Evolutionary conservation across 2,888 invertebrate genomes (phyloP), one percentile per base, ranked within the genome.

Genomic region (Endomychus coccineus): DNA sequence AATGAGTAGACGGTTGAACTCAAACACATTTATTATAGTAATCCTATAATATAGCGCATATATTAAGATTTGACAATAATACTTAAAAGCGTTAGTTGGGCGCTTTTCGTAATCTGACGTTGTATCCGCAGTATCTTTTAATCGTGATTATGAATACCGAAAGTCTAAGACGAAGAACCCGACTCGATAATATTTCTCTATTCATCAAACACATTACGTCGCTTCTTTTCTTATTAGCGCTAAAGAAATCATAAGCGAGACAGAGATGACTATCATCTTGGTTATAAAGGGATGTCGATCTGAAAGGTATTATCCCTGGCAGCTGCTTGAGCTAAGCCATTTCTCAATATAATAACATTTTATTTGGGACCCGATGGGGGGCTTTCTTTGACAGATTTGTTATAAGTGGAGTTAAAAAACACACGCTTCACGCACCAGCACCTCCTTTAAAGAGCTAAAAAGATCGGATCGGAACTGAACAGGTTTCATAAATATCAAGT

Each of bases 291-390:
- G 21, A 6, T n/a, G 45, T 40, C 48, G 48, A 50, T 48, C 51
- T 48, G 49, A 51, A 50, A 52, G 48, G 47, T 45, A 48, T 56
- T 56, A 56, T 56, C 55, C 56, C 44, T 42, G 46, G 54, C 58
- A 58, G 58, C 55, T 55, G 57, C 50, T 55, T 45, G 49, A 39
- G 48, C 49, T 55, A 53, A 54, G 53, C 53, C 53, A 55, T 55
- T 58, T 56, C 56, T 57, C 56, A 52, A 55, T 55, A 57, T 57
- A 57, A 58, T 55, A 57, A 57, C 56, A 56, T 57, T 58, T 57
- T 57, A 57, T 57, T 58, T 51, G 49, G 48, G 40, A 39, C 43
- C 51, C 54, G 39, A 43, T 44, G 52, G 56, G 57, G 57, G 55
- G 52, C 40, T 50, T 54, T 48, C 53, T 57, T 55, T 56, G 56